A percentile compares a stretch with the other conserved stretches of the same genome.
phyloP scores from a whole-genome alignment of 2,113 vertebrate genomes.

The Circaetus cinerascens region DNA sequence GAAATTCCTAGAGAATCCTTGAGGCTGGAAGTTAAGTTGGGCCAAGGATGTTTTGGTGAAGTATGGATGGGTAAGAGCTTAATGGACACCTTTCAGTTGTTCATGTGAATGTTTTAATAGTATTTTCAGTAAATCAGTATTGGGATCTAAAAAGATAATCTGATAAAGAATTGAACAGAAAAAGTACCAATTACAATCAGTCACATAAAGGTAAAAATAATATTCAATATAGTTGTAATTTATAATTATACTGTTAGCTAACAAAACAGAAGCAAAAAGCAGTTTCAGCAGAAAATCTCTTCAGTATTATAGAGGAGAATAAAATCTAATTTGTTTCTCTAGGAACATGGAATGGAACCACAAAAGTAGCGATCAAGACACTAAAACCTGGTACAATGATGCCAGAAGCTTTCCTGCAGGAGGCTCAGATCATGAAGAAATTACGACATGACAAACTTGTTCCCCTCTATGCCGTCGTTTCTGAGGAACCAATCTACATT shows the following conservation, averaged over 20 bases:
- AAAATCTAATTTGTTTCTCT: conserved; percentile 1
- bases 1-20: conserved; percentile 97
- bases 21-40: conserved; percentile 93
- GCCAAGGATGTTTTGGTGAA: conserved; percentile 98
- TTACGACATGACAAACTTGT: conserved; percentile 93
- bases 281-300: neutral
- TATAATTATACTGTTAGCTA: neutral
- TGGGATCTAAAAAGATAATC: neutral
- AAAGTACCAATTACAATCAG: neutral
- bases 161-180: neutral
- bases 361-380: conserved; percentile 96
- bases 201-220: neutral
- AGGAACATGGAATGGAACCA: conserved; percentile 97
- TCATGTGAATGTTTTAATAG: neutral
- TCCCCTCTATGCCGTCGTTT: conserved; percentile 92
- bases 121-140: neutral
- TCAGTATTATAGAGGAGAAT: neutral
- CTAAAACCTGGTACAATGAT: conserved; percentile 96
- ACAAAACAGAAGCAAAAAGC: neutral
- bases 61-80: conserved; percentile 97
- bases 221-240: neutral
- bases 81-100: neutral
- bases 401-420: conserved; percentile 94
- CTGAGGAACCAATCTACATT: conserved; percentile 94
- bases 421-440: conserved; percentile 98